Evolutionary conservation across 2,113 vertebrate genomes (phyloP).

Genomic region (Hypocryptadius cinnamomeus): DNA sequence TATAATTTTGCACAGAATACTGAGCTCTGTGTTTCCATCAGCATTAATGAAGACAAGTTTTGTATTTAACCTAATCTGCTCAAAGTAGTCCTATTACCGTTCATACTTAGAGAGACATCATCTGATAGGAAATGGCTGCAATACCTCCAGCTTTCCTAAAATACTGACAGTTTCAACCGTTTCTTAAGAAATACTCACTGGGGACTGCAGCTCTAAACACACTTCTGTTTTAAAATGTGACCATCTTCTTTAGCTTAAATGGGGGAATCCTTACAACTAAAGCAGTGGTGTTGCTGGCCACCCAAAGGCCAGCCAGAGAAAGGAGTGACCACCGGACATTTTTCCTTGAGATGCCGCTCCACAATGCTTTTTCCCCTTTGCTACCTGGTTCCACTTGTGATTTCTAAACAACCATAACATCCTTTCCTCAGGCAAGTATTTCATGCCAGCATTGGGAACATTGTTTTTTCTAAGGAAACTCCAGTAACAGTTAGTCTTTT

Average conservation of each 20-base stretch:
- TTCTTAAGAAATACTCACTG: conserved; percentile 49
- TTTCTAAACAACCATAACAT: background rate
- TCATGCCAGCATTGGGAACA: background rate
- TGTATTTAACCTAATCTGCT: conserved; percentile 21
- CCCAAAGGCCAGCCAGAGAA: background rate
- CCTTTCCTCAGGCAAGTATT: background rate
- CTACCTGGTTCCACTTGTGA: background rate
- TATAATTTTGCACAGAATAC: background rate
- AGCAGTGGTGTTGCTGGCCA: background rate
- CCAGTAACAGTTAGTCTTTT: background rate
- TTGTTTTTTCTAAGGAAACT: background rate
- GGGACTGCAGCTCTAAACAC: background rate
- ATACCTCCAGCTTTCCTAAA: conserved; percentile 42
- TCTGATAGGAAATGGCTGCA: conserved; percentile 60
- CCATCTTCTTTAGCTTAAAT: background rate
- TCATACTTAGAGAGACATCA: background rate
- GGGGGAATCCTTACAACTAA: background rate
- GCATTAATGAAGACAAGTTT: background rate
- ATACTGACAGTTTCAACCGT: conserved; percentile 49
- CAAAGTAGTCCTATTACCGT: background rate
- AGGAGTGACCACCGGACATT: background rate
- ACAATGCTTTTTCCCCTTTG: background rate
- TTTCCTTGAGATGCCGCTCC: background rate
- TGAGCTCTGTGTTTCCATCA: background rate
- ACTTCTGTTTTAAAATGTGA: conserved; percentile 5